A percentile compares a stretch with the other conserved stretches of the same genome.
Conservation (phyloP, 2,888 invertebrate genomes). For the Megamerina dolium region DNA sequence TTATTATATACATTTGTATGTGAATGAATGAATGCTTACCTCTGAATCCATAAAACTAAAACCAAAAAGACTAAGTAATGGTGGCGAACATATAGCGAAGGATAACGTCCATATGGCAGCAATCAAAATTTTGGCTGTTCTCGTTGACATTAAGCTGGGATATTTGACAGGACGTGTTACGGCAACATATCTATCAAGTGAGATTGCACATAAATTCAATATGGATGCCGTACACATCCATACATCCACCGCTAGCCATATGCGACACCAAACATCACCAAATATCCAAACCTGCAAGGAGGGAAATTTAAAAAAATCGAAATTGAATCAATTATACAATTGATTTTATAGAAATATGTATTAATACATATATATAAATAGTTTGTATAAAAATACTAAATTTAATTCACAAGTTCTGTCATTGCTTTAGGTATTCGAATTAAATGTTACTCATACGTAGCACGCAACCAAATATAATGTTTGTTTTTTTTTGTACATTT, state of each 20-base stretch:
- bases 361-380: too few species aligned
- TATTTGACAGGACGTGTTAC: conserved; percentile 95
- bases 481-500: too few species aligned
- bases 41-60: conserved; percentile 82
- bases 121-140: conserved; percentile 78
- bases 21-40: conserved; percentile 53
- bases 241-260: conserved; percentile 96
- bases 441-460: too few species aligned
- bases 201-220: conserved; percentile 91
- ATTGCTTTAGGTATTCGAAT: too few species aligned
- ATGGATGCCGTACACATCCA: conserved; percentile 99
- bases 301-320: too few species aligned
- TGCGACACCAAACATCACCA: conserved; percentile 90
- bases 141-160: conserved; percentile 83
- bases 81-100: conserved; percentile 94
- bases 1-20: too few species aligned
- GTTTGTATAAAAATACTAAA: too few species aligned
- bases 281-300: conserved; percentile 83
- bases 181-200: conserved; percentile 91
- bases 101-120: conserved; percentile 92
- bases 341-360: too few species aligned
- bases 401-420: too few species aligned
- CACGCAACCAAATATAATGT: too few species aligned
- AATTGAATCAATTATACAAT: too few species aligned
- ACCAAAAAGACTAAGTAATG: conserved; percentile 90